Evolutionary conservation across 2,888 invertebrate genomes (phyloP), one percentile per base, ranked within the genome.

Genomic region (Campaea margaritaria): DNA sequence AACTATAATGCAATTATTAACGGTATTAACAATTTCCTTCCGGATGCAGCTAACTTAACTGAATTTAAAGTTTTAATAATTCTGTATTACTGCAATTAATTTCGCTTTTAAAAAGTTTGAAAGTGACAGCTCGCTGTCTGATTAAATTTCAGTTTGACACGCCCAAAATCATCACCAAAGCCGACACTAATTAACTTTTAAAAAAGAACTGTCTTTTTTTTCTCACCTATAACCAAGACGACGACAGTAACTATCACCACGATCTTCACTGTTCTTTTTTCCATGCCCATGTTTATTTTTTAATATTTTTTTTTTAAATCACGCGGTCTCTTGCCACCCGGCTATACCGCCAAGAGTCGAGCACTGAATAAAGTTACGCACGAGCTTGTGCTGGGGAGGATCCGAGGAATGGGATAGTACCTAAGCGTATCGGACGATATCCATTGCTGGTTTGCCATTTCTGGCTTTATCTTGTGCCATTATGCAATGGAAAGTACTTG

Each of bases 241-340:
- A 78, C 73, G n/a, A 85, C 82, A 14, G 79, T 60, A 1, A 88
- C 85, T 13, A 86, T 82, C 51, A 81, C 74, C 36, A 91, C 84
- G 39, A 91, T 90, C 69, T 90, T 91, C 58, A 91, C 73, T 2
- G 91, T 91, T 2, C 85, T 73, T 53, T 89, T 91, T 58, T 92
- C 91, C 48, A 89, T 71, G 4, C 87, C 90, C 91, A 91, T 91
- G 54, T 46, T 71, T 57, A 57, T 16, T 36, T 47, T 41, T 31
- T 48, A 39, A 27, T 41, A 1, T 34, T 38, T 50, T 34, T 45
- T 55, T 36, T 46, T 21, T n/a, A 3, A 21, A 21, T 21, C 28
- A 28, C 34, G 15, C 43, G 42, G 31, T 42, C 39, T 4, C 28
- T n/a, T 11, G 31, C 43, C 31, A 36, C 36, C 44, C 48, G 10